Evolutionary conservation across 2,797 vertebrate genomes (phyloP).

Genomic region (Iguana delicatissima): DNA sequence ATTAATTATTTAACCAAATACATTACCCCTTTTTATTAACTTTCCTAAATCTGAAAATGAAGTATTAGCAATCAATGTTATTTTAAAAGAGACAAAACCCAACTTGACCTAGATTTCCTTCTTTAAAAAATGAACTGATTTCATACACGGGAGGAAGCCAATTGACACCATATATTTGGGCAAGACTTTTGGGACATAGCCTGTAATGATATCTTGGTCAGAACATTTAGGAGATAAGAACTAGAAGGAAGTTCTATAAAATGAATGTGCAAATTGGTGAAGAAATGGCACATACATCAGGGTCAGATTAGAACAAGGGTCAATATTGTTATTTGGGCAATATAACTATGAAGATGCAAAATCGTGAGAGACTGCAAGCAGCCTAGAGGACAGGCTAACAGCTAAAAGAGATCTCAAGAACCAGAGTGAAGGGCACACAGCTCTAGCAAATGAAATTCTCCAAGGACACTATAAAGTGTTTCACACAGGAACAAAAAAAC

Average conservation of each 20-base stretch:
- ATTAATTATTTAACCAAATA: too few species aligned
- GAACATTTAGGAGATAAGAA: background rate
- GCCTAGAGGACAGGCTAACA: background rate
- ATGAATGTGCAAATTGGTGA: background rate
- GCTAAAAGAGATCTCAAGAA: background rate
- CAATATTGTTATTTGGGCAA: background rate
- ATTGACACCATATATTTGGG: background rate
- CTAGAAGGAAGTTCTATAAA: background rate
- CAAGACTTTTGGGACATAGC: background rate
- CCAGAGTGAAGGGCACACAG: background rate
- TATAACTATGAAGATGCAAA: background rate
- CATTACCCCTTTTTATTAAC: too few species aligned
- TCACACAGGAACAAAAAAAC: background rate
- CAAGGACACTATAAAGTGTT: background rate
- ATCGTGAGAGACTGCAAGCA: background rate
- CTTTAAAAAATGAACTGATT: constrained; percentile 7
- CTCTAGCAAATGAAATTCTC: background rate
- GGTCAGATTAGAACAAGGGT: background rate
- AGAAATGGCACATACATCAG: background rate
- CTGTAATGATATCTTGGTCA: background rate
- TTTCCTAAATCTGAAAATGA: too few species aligned
- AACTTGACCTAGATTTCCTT: background rate
- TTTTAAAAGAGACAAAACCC: constrained; percentile 4
- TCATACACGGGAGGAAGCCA: background rate
- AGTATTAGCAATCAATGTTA: background rate